Evolutionary conservation across 2,797 vertebrate species (phyloP), one percentile per base, ranked within the genome.

Genomic region (Cuculus canorus): DNA sequence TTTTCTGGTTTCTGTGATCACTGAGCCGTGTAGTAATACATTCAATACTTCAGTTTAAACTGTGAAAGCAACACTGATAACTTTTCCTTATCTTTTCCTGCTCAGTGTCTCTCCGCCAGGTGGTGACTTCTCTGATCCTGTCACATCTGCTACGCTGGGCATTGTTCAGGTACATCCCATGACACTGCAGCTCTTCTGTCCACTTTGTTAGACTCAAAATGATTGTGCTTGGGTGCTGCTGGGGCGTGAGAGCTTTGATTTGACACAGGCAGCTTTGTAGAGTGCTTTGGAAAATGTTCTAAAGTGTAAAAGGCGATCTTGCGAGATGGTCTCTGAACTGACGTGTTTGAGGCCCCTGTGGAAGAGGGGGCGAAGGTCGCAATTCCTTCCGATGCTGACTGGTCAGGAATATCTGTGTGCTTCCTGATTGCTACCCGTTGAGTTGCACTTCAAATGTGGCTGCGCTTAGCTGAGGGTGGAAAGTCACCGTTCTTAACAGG

Each of bases 81-180:
- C 30, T 54, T 83, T 57, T 92, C 61, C 48, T 66, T 70, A 2
- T 84, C 60, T 87, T 70, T 96, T 93, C 54, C 70, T 75, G 83
- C 77, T 61, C 95, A 99, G 99, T 96, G 99, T 99, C 77, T 99
- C 99, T 50, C 99, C 99, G 57, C 99, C 99, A 98, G 99, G 99
- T 97, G 99, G 99, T 97, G 99, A 99, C 95, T 99, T 99, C 98
- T 99, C 99, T 73, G 99, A 99, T 95, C 99, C 99, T 27, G 99
- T 99, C 95, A 99, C 99, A 75, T 99, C 99, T 96, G 99, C 99
- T 87, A 99, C 99, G 15, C 95, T 99, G 96, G 99, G 99, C 92
- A 99, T 99, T 64, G 99, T 99, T 92, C 99, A 99, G 98, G 99
- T 99, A 97, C 2, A 79, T 90, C 70, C 37, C 54, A 50, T 5